These are phyloP conservation scores for Sinodicranocentrus sp. DNA, from an alignment of 2,888 invertebrate genomes.

Conservation along the genomic window DNA sequence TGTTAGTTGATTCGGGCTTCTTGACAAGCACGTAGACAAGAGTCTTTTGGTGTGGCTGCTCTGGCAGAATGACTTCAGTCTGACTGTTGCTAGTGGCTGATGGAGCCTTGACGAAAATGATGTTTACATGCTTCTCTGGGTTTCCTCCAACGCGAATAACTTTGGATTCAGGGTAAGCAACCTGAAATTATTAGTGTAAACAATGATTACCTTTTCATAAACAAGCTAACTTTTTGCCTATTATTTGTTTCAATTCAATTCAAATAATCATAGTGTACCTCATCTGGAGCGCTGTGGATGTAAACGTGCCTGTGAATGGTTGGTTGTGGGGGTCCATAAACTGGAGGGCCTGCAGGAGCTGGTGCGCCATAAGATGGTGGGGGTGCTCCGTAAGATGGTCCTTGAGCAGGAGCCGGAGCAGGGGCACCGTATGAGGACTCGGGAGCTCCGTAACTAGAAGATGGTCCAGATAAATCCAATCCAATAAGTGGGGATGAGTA, in stretches of 20 bases:
- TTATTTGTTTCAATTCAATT: too few species aligned
- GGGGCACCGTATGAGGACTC: constrained; percentile 7
- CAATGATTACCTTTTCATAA: too few species aligned
- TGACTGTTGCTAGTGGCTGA: constrained; percentile 46
- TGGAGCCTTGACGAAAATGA: constrained; percentile 45
- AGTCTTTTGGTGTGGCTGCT: constrained; percentile 43
- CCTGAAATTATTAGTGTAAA: too few species aligned
- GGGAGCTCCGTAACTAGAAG: constrained; percentile 55
- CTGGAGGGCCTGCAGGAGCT: too few species aligned
- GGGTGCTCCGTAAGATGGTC: constrained; percentile 28
- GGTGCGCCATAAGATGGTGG: constrained; percentile 34
- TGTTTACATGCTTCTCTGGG: constrained; percentile 46
- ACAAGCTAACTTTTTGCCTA: too few species aligned
- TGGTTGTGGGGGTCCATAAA: too few species aligned
- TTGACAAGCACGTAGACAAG: constrained; percentile 53
- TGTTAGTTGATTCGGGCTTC: constrained; percentile 45
- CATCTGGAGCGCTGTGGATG: too few species aligned
- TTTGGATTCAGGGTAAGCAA: too few species aligned
- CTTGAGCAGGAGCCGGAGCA: not conserved
- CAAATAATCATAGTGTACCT: too few species aligned
- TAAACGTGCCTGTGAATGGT: too few species aligned
- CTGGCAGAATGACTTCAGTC: constrained; percentile 64
- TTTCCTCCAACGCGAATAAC: constrained; percentile 59
- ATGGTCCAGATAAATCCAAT: constrained; percentile 1
- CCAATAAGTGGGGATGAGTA: constrained; percentile 45